These are phyloP conservation scores for Petrocephalus zakoni DNA, from an alignment of 2,113 vertebrate genomes.

Conservation along the genomic window DNA sequence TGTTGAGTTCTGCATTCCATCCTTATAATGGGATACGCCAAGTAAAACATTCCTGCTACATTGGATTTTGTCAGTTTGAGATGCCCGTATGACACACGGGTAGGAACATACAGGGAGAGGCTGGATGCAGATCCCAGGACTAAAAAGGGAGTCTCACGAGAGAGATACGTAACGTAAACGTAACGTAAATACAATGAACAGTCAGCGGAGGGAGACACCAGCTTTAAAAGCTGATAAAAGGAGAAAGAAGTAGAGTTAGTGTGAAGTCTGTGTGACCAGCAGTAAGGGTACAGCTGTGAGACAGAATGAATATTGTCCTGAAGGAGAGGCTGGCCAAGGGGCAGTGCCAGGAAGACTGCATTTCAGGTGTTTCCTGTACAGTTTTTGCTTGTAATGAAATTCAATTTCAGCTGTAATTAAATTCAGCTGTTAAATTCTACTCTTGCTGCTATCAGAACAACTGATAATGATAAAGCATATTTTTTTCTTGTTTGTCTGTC, in stretches of 20 bases:
- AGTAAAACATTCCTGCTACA: neutral
- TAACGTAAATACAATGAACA: neutral
- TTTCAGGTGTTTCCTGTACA: neutral
- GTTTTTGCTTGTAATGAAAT: neutral
- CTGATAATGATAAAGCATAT: neutral
- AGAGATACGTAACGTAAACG: neutral
- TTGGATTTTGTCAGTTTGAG: neutral
- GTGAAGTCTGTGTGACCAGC: neutral
- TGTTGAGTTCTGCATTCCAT: neutral
- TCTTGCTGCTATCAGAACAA: neutral
- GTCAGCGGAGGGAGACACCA: neutral
- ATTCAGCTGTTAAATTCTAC: too few relatives aligned
- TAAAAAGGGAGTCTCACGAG: neutral
- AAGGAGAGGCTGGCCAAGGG: neutral
- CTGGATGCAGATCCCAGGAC: neutral
- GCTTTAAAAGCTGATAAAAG: neutral
- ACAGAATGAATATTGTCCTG: neutral
- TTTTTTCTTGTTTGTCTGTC: neutral
- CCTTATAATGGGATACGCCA: neutral
- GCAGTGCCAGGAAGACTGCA: neutral
- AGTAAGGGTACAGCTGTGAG: neutral
- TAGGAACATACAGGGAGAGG: neutral
- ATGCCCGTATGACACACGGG: neutral
- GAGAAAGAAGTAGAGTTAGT: neutral
- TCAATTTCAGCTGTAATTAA: too few relatives aligned